phyloP scores from a whole-genome alignment of 2,113 vertebrate genomes.

The Tauraco erythrolophus region DNA sequence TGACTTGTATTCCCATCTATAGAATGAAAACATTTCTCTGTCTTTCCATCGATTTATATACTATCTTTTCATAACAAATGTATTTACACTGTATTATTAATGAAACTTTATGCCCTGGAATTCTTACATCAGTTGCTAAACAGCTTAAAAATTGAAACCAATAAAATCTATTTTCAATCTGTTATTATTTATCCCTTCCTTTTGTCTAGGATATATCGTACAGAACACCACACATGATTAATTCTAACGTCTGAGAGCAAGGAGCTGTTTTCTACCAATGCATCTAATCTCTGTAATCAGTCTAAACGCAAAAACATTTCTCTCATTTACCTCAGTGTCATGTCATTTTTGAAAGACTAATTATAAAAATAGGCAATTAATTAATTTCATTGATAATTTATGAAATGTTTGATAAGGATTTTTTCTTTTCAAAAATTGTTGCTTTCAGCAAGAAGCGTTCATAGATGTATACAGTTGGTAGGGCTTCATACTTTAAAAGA shows the following conservation, averaged over 20 bases:
- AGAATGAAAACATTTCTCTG: not conserved
- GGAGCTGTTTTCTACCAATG: not conserved
- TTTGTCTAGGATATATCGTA: not conserved
- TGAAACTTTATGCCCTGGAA: not conserved
- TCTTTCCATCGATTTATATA: not conserved
- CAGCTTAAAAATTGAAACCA: not conserved
- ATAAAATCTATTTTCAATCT: not conserved
- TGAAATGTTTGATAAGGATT: not conserved
- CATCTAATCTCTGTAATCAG: not conserved
- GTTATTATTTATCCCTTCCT: not conserved
- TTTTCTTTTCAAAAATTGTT: not conserved
- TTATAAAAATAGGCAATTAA: not conserved
- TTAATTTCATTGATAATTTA: not conserved
- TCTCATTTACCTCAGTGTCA: not conserved
- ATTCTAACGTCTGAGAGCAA: not conserved
- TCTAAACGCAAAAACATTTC: not conserved
- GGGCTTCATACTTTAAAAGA: not conserved
- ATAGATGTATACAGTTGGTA: not conserved
- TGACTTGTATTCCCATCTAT: not conserved
- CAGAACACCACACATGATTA: not conserved
- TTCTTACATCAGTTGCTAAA: not conserved
- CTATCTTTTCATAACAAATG: not conserved
- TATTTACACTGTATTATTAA: not conserved
- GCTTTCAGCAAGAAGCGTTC: not conserved
- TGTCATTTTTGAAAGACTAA: not conserved